Evolutionary conservation across 2,797 vertebrate genomes (phyloP).

Genomic region (Dendrocincla fuliginosa): DNA sequence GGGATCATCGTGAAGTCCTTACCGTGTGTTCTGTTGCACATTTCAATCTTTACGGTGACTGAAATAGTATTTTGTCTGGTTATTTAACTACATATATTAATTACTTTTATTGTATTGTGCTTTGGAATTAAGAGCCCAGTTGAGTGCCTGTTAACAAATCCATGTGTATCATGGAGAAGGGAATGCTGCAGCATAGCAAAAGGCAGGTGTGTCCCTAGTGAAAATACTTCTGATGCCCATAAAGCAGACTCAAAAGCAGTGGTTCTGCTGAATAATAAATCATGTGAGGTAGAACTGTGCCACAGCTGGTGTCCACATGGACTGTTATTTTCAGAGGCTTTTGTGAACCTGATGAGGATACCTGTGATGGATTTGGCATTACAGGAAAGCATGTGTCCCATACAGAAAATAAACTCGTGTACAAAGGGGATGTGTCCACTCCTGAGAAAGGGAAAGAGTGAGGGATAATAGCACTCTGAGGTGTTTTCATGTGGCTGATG

Average conservation of each 20-base stretch:
- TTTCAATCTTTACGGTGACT: neutral
- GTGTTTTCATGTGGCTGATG: neutral
- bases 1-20: neutral
- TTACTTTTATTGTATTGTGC: neutral
- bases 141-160: neutral
- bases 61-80: neutral
- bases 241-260: neutral
- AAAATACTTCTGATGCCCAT: neutral
- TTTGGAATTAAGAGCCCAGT: neutral
- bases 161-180: neutral
- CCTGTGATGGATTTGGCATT: neutral
- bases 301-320: neutral
- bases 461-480: neutral
- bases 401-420: neutral
- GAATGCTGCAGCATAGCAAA: neutral
- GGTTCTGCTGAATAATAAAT: neutral
- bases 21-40: accelerated
- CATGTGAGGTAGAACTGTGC: neutral
- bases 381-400: neutral
- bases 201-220: neutral
- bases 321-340: neutral
- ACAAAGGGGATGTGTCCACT: neutral
- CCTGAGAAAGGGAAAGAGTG: neutral
- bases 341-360: neutral
- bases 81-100: neutral